Evolutionary conservation across 2,113 vertebrate species (phyloP), one percentile per base, ranked within the genome.

Genomic region (Dunckerocampus dactyliophorus): DNA sequence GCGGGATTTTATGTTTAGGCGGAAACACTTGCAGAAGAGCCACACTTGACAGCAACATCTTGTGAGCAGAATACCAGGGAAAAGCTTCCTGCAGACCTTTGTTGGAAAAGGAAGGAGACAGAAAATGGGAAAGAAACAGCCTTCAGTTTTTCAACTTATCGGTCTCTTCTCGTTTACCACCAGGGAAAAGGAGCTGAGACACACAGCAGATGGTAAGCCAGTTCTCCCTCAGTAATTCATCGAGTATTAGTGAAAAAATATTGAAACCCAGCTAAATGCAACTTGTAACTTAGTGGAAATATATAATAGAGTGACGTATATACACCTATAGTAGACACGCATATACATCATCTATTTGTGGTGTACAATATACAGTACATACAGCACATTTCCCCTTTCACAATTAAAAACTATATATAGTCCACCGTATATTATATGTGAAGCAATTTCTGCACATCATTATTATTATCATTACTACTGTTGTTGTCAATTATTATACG

Each of bases 81-180:
- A 1, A 14, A 43, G 16, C 20, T 17, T 2, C 9, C 56, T 24
- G 16, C 22, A 45, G 4, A 47, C 54, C 14, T 49, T 65, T 42
- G 20, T 11, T 2, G 14, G 34, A 37, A 4, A 21, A 12, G 17
- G 13, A 28, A 17, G 5, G 10, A 17, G 48, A 51, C 47, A 43
- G 59, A 63, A 17, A 1, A 90, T 89, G 87, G 87, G 88, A 42
- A 87, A 80, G 48, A 75, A 69, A 2, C 81, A 81, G 65, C 88
- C 87, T 1, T 76, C 75, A 11, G 46, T 17, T 28, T 47, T 3
- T 34, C 34, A 56, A 45, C 20, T 62, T 6, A 62, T 52, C 6
- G 31, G 19, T 59, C 37, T 68, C 13, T n/a, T 77, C 24, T 31
- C 68, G 24, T 20, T 63, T n/a, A 54, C 52, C 57, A 74, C 20